Base-by-base conservation (phyloP, 2,113 vertebrate genomes). In the Odontesthes bonariensis region DNA sequence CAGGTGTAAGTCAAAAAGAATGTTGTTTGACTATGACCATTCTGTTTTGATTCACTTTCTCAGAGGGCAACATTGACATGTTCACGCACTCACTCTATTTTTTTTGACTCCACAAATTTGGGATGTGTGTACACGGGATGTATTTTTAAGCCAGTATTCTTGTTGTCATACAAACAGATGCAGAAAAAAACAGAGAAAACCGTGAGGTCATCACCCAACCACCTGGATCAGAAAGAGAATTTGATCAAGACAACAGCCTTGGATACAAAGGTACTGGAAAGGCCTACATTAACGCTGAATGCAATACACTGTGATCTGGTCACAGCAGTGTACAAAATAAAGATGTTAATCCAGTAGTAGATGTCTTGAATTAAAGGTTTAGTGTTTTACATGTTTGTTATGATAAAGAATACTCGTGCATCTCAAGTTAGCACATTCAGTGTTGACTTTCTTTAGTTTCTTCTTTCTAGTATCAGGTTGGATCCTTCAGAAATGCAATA, bases 251-350 rank as follows among this genome's bases (percentile, higher is more conserved):
- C 77, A 88, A 86, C 85, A 85, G 74, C 66, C 60, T 90, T 7
- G 91, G 87, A 32, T 94, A 94, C 79, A 94, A 92, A 90, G 93
- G 92, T 94, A 85, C 0, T 1, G 19, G 10, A 40, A 8, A 6
- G 7, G 10, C 1, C 3, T 31, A 57, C 38, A 44, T 0, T n/a
- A 5, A 44, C 23, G 61, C 27, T 38, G n/a, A 20, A 8, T 1
- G 19, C 65, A 53, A 47, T 5, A 14, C 19, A 49, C 5, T 0
- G 5, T 46, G 17, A 1, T 3, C 9, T 31, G 66, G n/a, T 51
- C 58, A 69, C 53, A 32, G 8, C 9, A 33, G 2, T 22, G 16
- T 23, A 13, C 16, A 51, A 32, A 65, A 74, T 56, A 19, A 6
- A 6, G 4, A 19, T 7, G 46, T 49, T 49, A 5, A n/a, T n/a